These are phyloP conservation scores for Diarsia mendica DNA, from an alignment of 2,888 invertebrate genomes.

Conservation along the genomic window DNA sequence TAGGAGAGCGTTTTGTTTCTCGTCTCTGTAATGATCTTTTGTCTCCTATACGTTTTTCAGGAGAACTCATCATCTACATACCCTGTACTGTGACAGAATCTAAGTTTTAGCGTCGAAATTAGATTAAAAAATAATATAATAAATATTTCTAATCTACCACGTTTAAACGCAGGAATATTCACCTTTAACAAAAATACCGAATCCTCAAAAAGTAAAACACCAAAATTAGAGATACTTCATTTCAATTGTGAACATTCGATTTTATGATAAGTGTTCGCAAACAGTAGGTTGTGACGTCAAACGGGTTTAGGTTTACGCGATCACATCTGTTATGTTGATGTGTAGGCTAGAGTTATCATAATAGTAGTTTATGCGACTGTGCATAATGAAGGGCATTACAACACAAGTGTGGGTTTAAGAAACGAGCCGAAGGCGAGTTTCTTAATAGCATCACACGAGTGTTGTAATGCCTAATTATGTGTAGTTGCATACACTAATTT, in stretches of 20 bases:
- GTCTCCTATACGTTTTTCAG: neutral
- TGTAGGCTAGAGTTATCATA: slow-evolving; percentile 7
- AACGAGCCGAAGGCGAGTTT: too few relatives aligned
- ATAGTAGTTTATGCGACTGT: too few relatives aligned
- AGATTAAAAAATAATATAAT: neutral
- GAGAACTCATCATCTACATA: too few relatives aligned
- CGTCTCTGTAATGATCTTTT: neutral
- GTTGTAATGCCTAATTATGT: too few relatives aligned
- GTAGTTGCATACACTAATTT: too few relatives aligned
- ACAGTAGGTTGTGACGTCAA: slow-evolving; percentile 49
- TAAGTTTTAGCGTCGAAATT: neutral
- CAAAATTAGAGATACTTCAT: neutral
- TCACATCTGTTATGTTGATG: slow-evolving; percentile 22
- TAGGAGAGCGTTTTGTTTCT: neutral
- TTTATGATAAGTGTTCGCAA: slow-evolving; percentile 46
- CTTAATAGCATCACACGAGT: too few relatives aligned
- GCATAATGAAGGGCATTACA: too few relatives aligned
- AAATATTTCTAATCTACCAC: neutral
- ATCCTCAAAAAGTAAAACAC: neutral
- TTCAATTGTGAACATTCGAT: neutral
- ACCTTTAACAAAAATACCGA: neutral
- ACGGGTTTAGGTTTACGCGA: slow-evolving; percentile 21
- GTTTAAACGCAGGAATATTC: neutral
- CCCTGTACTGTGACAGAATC: neutral
- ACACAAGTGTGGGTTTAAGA: too few relatives aligned